phyloP scores from a whole-genome alignment of 2,113 vertebrate species.

The Oryctolagus cuniculus region mOryCun1.1 NC_091432.1:86843501-86844000 shows the following conservation, averaged over 20 bases:
- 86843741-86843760: background rate
- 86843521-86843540: too few relatives aligned
- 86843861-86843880: background rate
- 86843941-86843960: conserved; percentile 8
- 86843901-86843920: background rate
- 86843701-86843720: background rate
- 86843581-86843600: too few relatives aligned
- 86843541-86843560: too few relatives aligned
- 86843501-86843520: too few relatives aligned
- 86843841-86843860: background rate
- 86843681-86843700: background rate
- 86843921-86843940: background rate
- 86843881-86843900: conserved; percentile 52
- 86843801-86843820: background rate
- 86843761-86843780: background rate
- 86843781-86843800: background rate
- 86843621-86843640: too few relatives aligned
- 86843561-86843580: too few relatives aligned
- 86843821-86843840: background rate
- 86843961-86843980: background rate
- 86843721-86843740: background rate
- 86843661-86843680: too few relatives aligned
- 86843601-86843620: too few relatives aligned
- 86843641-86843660: too few relatives aligned
- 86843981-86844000: background rate